Percentiles rank a stretch among this genome's conserved stretches.
These are phyloP conservation scores for Mercenaria mercenaria DNA, from an alignment of 1,140 invertebrate species.

Conservation along the genomic window DNA sequence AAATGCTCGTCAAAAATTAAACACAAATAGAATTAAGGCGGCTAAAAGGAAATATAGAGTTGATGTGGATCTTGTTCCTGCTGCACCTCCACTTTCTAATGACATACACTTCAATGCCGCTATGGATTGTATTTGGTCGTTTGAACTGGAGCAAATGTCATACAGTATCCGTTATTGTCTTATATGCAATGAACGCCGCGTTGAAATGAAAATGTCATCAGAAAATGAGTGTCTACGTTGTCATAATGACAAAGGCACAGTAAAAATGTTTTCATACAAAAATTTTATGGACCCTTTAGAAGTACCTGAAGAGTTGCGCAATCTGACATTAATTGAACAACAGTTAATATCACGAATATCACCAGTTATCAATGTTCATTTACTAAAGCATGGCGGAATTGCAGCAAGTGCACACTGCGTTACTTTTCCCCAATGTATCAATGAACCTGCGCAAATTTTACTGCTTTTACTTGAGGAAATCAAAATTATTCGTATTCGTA, in stretches of 20 bases:
- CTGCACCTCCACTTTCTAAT: slow-evolving; percentile 1
- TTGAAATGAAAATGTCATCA: slow-evolving; percentile 26
- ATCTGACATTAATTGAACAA: slow-evolving; percentile 59
- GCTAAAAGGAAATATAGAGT: not conserved
- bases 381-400: slow-evolving; percentile 66
- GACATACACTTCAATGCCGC: not conserved
- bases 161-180: not conserved
- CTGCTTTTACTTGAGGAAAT: slow-evolving; percentile 49
- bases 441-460: slow-evolving; percentile 56
- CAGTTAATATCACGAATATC: slow-evolving; percentile 52
- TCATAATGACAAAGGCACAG: slow-evolving; percentile 16
- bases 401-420: slow-evolving; percentile 60
- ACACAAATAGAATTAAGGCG: not conserved
- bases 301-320: slow-evolving; percentile 31
- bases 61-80: not conserved
- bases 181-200: slow-evolving; percentile 49
- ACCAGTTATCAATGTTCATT: slow-evolving; percentile 50
- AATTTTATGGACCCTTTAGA: slow-evolving; percentile 58
- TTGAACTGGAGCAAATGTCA: slow-evolving; percentile 56
- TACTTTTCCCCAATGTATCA: slow-evolving; percentile 60
- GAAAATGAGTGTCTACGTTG: slow-evolving; percentile 43
- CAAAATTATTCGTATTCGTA: slow-evolving; percentile 43
- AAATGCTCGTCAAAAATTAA: not conserved
- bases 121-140: slow-evolving; percentile 33
- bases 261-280: slow-evolving; percentile 66